Percentiles rank a stretch among this genome's conserved stretches.
Conservation (phyloP, 64 coral and sea anemone species). For the Hydrozoanthus tunicans region DNA sequence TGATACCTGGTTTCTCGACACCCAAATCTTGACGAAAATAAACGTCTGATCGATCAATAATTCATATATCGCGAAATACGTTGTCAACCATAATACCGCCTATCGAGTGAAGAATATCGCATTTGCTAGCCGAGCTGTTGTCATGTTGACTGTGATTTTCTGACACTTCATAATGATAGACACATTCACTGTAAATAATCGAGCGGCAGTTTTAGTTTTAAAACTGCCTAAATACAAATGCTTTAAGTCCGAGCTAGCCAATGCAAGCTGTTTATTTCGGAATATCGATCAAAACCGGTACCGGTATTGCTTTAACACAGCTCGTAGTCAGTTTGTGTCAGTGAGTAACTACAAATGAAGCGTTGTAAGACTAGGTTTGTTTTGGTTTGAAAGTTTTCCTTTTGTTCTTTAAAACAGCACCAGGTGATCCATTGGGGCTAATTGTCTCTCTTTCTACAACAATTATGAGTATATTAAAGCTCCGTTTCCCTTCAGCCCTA, state of each 20-base stretch:
- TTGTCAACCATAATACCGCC: not conserved
- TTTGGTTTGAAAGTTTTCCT: not conserved
- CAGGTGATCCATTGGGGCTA: not conserved
- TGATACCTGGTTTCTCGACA: too few species aligned
- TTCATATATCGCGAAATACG: too few species aligned
- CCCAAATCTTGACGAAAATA: too few species aligned
- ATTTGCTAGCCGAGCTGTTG: not conserved
- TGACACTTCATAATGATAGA: not conserved
- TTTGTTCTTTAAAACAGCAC: not conserved
- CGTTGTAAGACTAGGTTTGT: not conserved
- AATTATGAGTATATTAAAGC: not conserved
- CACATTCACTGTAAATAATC: too few species aligned
- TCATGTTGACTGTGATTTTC: not conserved
- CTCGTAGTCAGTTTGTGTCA: too few species aligned
- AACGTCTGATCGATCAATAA: too few species aligned
- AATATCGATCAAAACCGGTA: too few species aligned
- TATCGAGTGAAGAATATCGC: constrained; percentile 22
- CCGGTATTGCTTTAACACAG: too few species aligned
- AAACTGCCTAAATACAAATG: not conserved
- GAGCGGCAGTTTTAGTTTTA: not conserved
- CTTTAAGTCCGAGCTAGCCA: too few species aligned
- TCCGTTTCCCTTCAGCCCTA: not conserved
- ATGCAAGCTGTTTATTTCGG: too few species aligned
- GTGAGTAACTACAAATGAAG: not conserved
- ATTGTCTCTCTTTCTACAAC: not conserved